Evolutionary conservation across 2,888 invertebrate species (phyloP), one percentile per base, ranked within the genome.

Genomic region (Apodemia zela): DNA sequence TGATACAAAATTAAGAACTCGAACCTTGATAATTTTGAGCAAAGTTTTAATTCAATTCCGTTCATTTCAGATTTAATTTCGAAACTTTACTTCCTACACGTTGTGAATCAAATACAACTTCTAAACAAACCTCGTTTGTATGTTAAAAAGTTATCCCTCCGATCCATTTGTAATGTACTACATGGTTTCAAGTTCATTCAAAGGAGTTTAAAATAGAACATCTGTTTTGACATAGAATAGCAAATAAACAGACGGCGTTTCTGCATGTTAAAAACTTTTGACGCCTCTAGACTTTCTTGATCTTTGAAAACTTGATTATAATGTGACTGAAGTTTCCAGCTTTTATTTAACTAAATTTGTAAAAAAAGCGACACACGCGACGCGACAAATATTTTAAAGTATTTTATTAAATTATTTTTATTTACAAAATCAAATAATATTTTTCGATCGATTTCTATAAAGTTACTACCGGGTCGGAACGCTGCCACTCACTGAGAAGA

Each of bases 11-110:
- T 54, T 21, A 54, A 7, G 21, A 54, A 25, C 13, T 25, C 6
- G 42, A 42, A n/a, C 42, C 42, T 15, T 54, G 21, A 7, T 54
- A 25, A 25, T 54, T 54, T 21, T 2, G 21, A 25, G 25, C 54
- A 54, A 54, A 54, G 21, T 54, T 54, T 54, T 54, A 54, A 54
- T 54, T 54, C 54, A 54, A 54, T 54, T 54, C 54, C 15, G 25
- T 21, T 13, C 54, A 11, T 21, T 54, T 54, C 25, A 54, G 54
- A 21, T 54, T 54, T 21, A 54, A 54, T 54, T 54, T 25, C 7
- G 13, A 15, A 21, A 54, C 54, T 54, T 54, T 25, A 54, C 15
- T 51, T 21, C 21, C 51, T 54, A 25, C 15, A 54, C 21, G 25
- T 21, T 21, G 0, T 54, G 54, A 54, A 54, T 54, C 54, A 51